Evolutionary conservation across 37 sponge, comb jelly and placozoan species (phyloP), one percentile per base, ranked within the genome.

Genomic region (Bolinopsis microptera): DNA sequence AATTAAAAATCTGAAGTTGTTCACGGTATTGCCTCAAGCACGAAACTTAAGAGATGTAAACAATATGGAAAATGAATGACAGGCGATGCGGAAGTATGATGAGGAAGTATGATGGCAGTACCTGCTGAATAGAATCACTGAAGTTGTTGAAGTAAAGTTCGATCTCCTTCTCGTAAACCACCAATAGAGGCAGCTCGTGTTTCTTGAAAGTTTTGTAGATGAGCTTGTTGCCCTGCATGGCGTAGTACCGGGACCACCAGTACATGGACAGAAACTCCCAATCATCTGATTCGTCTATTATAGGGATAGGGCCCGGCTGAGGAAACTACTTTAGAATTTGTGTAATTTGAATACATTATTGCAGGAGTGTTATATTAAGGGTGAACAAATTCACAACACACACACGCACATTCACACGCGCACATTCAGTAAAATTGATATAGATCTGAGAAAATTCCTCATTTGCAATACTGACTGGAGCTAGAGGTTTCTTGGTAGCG

Each of bases 81-180:
- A n/a, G n/a, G n/a, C n/a, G n/a, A n/a, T n/a, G n/a, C n/a, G n/a
- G n/a, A n/a, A n/a, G n/a, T n/a, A n/a, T n/a, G n/a, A n/a, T n/a
- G n/a, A n/a, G n/a, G n/a, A n/a, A n/a, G n/a, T n/a, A n/a, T n/a
- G n/a, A n/a, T n/a, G n/a, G n/a, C n/a, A n/a, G n/a, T n/a, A 72
- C 75, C 75, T 72, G 75, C 18, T 72, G 75, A 72, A 72, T 72
- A 30, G 75, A 72, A n/a, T 72, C 75, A 72, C 75, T 72, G 31
- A 72, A 72, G 75, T 72, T 72, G 75, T 72, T 72, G 31, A 72
- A 72, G 75, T 72, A 72, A n/a, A 72, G 75, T n/a, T 72, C 75
- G 26, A 72, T 72, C 75, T 72, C 75, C 75, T 72, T 72, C 75
- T 72, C 75, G 31, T 72, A 72, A 3, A 72, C 75, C 3, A 72